Conservation (phyloP, 2,113 vertebrate genomes). For the Tonatia bakeri region DNA sequence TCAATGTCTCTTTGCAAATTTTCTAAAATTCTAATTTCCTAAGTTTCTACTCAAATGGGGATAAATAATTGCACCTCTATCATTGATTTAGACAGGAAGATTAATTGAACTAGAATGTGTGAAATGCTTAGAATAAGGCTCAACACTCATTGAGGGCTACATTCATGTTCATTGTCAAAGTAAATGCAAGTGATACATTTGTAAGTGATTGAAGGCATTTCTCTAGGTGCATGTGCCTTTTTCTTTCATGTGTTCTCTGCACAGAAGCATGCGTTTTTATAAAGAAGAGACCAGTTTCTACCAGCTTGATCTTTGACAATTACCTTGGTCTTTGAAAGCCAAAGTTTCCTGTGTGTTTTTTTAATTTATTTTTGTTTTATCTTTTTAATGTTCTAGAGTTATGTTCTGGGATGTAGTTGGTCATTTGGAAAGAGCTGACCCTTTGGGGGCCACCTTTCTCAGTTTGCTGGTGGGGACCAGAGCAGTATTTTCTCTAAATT, state of each 20-base stretch:
- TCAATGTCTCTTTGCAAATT: neutral
- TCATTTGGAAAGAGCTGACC: neutral
- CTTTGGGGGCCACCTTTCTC: neutral
- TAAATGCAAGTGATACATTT: neutral
- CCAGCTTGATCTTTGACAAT: too few relatives aligned
- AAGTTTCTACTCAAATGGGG: neutral
- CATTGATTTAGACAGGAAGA: neutral
- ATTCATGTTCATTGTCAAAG: neutral
- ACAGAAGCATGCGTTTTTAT: neutral
- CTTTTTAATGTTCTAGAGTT: neutral
- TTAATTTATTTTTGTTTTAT: neutral
- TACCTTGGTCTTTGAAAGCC: neutral
- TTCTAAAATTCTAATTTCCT: neutral
- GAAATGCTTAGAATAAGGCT: neutral
- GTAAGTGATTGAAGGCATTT: neutral
- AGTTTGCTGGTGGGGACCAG: neutral
- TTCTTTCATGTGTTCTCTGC: neutral
- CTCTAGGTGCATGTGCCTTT: neutral
- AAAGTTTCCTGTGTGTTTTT: neutral
- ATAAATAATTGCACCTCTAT: neutral
- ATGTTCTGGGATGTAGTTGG: neutral
- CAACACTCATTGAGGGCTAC: neutral
- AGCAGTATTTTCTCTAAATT: neutral
- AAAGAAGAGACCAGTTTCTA: neutral
- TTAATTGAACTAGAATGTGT: neutral